Base-by-base conservation (phyloP, 2,888 invertebrate species). In the Himalopsyche anomala region DNA sequence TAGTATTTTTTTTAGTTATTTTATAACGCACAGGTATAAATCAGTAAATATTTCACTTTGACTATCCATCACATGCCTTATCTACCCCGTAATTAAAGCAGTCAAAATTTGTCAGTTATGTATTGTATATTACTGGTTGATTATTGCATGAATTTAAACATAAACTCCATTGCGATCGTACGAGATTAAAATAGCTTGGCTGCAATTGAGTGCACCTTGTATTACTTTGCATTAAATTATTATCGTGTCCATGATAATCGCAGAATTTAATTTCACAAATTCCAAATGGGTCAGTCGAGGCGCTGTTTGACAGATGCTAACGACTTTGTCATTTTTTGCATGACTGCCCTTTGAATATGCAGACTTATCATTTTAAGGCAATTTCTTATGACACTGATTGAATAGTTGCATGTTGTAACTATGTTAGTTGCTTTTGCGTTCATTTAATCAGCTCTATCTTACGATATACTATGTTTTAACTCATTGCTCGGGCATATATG, bases 241-340 rank as follows among this genome's bases (percentile, higher is more conserved):
- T 74, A 74, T 74, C 74, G 74, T 74, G 74, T 28, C 74, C 74
- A 12, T 74, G 74, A 74, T 74, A 36, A 74, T 36, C 74, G 36
- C 74, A 74, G 74, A 74, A 74, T 74, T 36, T 74, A 74, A 12
- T 74, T 74, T 74, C 36, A 36, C 74, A 74, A 74, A 74, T 74
- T 36, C 38, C 74, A 74, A 74, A 74, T 74, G 38, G 74, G 74
- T 74, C 74, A 74, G 36, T 74, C 12, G 74, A 74, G 74, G 74
- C 38, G 74, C 74, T 74, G 36, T 74, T 36, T 74, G 74, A 74
- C 74, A 74, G 74, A 74, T 74, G 74, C 74, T 74, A 74, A 74
- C 74, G 74, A 74, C 38, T 74, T 28, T 74, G 74, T 74, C 74
- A 74, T 74, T 74, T 55, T 74, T 74, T 74, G 74, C 74, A 74